These are phyloP conservation scores for Pocillopora damicornis DNA, from an alignment of 64 coral and sea anemone species.

Conservation along the genomic window DNA sequence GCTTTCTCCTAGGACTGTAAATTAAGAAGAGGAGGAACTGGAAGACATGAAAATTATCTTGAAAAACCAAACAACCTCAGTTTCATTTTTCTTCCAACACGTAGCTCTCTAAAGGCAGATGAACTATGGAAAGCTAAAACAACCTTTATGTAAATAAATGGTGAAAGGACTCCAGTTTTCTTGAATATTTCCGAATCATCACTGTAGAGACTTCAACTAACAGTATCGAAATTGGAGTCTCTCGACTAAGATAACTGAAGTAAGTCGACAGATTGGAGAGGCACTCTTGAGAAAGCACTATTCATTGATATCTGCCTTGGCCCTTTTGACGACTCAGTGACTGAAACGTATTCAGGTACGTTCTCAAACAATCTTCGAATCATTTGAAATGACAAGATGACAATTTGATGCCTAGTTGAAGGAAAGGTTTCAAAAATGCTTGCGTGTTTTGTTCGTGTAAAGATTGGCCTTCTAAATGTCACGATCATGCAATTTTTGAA, in stretches of 20 bases:
- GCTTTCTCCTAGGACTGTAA: no score
- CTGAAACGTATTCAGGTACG: neutral
- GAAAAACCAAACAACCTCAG: no score
- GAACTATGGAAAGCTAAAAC: no score
- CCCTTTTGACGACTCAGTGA: neutral
- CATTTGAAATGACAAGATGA: neutral
- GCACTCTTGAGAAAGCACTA: neutral
- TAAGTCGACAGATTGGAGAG: constrained; percentile 22
- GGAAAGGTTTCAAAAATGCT: neutral
- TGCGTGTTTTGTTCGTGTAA: no score
- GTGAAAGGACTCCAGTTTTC: neutral
- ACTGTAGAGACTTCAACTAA: no score
- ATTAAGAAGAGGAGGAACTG: no score
- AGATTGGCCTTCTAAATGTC: no score
- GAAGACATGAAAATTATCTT: no score
- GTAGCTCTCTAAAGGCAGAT: no score
- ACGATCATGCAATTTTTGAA: neutral
- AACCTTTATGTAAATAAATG: neutral
- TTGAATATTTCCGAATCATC: neutral
- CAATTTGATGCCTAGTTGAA: neutral
- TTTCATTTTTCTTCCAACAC: no score
- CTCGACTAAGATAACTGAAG: constrained; percentile 4
- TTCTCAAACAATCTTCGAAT: neutral
- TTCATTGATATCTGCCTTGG: no score
- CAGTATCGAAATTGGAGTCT: neutral